phyloP scores from a whole-genome alignment of 1,140 invertebrate genomes.

The Nebria ingens region DNA sequence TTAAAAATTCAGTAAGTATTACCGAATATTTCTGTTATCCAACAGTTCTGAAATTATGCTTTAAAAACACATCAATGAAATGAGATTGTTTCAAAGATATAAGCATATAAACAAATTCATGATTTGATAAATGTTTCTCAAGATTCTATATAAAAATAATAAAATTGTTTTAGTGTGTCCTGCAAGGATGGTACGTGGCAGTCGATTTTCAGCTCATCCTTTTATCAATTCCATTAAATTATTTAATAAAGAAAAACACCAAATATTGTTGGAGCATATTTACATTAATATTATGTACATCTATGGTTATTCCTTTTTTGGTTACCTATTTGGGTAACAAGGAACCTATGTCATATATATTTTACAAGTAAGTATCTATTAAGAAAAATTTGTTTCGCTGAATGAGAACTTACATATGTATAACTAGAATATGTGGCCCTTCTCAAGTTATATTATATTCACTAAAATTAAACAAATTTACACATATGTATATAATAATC shows the following conservation, averaged over 20 bases:
- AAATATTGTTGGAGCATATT: neutral
- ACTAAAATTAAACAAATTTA: no score
- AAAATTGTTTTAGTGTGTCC: conserved; percentile 55
- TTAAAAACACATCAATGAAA: no score
- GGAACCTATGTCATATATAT: neutral
- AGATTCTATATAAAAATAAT: conserved; percentile 18
- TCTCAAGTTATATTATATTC: no score
- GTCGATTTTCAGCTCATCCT: conserved; percentile 55
- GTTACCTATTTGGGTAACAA: neutral
- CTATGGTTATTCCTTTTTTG: neutral
- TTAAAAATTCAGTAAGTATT: conserved; percentile 12
- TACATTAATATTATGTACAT: neutral
- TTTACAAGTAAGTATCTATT: conserved; percentile 2
- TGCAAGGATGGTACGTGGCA: conserved; percentile 61
- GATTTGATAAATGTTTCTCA: conserved; percentile 17
- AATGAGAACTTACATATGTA: no score
- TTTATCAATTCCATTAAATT: neutral
- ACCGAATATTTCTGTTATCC: neutral
- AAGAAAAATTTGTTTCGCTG: no score
- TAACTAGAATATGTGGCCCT: no score
- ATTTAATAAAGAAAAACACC: neutral
- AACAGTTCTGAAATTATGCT: no score
- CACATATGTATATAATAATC: no score
- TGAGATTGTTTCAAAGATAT: neutral
- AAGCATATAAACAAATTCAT: neutral